A percentile compares a stretch with the other conserved stretches of the same genome.
phyloP scores from a whole-genome alignment of 2,113 vertebrate genomes.

The Nyctereutes procyonoides region DNA sequence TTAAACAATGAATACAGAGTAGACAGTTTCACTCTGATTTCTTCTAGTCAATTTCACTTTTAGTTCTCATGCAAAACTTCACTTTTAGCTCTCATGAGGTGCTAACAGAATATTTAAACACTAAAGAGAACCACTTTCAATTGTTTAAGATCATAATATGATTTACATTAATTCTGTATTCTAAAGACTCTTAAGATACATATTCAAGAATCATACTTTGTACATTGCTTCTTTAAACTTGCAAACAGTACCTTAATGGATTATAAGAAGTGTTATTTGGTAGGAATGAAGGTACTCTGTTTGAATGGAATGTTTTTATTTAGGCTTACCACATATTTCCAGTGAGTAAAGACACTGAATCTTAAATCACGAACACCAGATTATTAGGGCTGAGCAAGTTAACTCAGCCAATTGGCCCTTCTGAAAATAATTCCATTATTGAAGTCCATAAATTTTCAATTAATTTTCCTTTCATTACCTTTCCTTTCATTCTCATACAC shows the following conservation, averaged over 20 bases:
- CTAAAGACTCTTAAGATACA: conserved; percentile 33
- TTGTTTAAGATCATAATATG: conserved; percentile 1
- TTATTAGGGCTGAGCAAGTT: conserved; percentile 64
- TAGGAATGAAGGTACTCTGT: neutral
- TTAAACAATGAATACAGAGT: conserved; percentile 46
- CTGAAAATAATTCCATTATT: conserved; percentile 60
- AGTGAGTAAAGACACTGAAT: conserved; percentile 18
- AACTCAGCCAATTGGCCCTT: conserved; percentile 65
- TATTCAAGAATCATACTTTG: neutral
- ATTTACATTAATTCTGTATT: conserved; percentile 28
- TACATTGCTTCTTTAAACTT: neutral
- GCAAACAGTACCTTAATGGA: neutral
- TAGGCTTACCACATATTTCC: neutral
- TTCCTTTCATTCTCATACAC: conserved; percentile 55
- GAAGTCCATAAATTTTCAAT: conserved; percentile 62
- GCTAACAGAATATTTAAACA: conserved; percentile 18
- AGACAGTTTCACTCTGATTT: conserved; percentile 40
- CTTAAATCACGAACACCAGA: conserved; percentile 54
- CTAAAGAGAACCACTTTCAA: neutral
- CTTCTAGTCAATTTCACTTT: conserved; percentile 62
- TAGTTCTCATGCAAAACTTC: neutral
- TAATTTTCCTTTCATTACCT: conserved; percentile 68
- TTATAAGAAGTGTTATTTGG: neutral
- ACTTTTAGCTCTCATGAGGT: neutral
- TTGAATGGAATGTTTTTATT: conserved; percentile 18